Conservation (phyloP, 2,888 invertebrate species). For the Tenthredo livida region DNA sequence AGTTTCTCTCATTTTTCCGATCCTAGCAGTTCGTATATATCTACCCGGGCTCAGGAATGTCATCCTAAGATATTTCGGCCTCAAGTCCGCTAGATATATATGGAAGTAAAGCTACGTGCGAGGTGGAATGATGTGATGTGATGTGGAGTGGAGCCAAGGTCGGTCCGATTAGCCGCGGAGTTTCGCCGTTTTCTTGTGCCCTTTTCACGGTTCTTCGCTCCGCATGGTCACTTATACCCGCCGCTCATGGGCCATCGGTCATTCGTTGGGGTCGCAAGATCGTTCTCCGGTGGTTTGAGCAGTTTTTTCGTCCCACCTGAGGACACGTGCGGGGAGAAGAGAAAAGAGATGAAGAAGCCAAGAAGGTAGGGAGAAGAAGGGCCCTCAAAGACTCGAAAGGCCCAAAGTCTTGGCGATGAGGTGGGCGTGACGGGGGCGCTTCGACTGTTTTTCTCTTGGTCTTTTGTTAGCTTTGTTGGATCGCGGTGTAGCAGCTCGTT, state of each 20-base stretch:
- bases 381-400: conserved; percentile 43
- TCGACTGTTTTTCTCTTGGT: conserved; percentile 47
- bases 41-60: neutral
- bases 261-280: conserved; percentile 33
- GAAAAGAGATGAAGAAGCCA: conserved; percentile 19
- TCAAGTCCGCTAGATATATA: neutral
- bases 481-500: conserved; percentile 52
- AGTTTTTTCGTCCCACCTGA: conserved; percentile 51
- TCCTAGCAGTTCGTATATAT: neutral
- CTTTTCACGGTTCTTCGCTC: conserved; percentile 50
- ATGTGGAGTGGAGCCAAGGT: conserved; percentile 38
- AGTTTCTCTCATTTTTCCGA: neutral
- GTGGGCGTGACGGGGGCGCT: conserved; percentile 51
- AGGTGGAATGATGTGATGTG: conserved; percentile 38
- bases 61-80: neutral
- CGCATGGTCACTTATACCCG: conserved; percentile 19
- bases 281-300: conserved; percentile 45
- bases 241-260: conserved; percentile 30
- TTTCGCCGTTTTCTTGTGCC: conserved; percentile 46
- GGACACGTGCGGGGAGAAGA: conserved; percentile 50
- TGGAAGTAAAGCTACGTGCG: conserved; percentile 14
- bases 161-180: conserved; percentile 40
- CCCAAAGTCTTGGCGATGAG: conserved; percentile 46
- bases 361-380: conserved; percentile 6
- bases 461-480: conserved; percentile 50